Conservation (phyloP, 2,888 invertebrate genomes). For the Eupeodes luniger region DNA sequence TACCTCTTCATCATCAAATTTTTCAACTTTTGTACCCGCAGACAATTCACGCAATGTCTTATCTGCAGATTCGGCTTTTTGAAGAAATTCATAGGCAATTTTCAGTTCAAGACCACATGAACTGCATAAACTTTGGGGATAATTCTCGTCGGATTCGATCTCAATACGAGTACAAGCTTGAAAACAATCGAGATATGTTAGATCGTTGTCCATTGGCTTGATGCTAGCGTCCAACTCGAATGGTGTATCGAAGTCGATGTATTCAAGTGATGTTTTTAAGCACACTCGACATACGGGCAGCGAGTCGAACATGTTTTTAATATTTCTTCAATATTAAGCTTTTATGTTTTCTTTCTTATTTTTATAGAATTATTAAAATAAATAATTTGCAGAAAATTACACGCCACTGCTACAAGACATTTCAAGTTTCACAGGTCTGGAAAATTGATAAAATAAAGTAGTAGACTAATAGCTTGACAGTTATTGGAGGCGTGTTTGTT, state of each 20-base stretch:
- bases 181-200: constrained; percentile 78
- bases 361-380: constrained; percentile 25
- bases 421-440: not conserved
- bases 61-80: constrained; percentile 76
- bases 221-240: constrained; percentile 63
- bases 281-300: constrained; percentile 77
- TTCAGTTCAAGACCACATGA: constrained; percentile 76
- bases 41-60: constrained; percentile 66
- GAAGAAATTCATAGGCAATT: constrained; percentile 77
- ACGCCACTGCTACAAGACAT: constrained; percentile 1
- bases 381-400: constrained; percentile 15
- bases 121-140: constrained; percentile 76
- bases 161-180: constrained; percentile 77
- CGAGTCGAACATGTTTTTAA: constrained; percentile 54
- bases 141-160: constrained; percentile 61
- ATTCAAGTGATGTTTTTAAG: constrained; percentile 77
- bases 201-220: constrained; percentile 31
- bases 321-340: not conserved
- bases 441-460: constrained; percentile 3
- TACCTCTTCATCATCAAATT: constrained; percentile 53
- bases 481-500: constrained; percentile 18
- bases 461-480: not conserved
- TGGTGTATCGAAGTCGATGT: constrained; percentile 77
- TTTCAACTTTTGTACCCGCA: constrained; percentile 46
- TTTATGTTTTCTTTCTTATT: not conserved